Evolutionary conservation across 2,888 invertebrate species (phyloP).

Genomic region (Portevinia maculata): DNA sequence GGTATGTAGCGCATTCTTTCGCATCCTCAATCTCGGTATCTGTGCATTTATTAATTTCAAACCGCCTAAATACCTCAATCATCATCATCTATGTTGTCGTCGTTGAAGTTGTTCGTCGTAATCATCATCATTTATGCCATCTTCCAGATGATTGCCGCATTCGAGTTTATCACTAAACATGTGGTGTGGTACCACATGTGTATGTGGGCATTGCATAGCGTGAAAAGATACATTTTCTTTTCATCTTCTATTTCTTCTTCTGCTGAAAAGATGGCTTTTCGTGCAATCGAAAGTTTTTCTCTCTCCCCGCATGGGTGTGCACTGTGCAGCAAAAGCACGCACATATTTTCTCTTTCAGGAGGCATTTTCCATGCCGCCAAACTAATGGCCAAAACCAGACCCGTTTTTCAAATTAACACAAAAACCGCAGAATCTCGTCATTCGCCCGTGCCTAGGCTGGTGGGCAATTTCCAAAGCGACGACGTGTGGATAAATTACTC

Average conservation of each 20-base stretch:
- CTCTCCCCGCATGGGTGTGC: background rate
- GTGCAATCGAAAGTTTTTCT: slow-evolving; percentile 58
- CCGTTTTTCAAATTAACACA: slow-evolving; percentile 70
- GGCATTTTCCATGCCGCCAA: slow-evolving; percentile 31
- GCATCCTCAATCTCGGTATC: slow-evolving; percentile 71
- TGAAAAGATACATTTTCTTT: slow-evolving; percentile 27
- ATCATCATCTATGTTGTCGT: slow-evolving; percentile 63
- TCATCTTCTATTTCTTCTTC: slow-evolving; percentile 18
- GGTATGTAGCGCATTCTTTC: slow-evolving; percentile 70
- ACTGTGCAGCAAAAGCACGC: slow-evolving; percentile 10
- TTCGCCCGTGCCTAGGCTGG: slow-evolving; percentile 14
- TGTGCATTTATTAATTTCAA: slow-evolving; percentile 73
- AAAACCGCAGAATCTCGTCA: slow-evolving; percentile 44
- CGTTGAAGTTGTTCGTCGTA: slow-evolving; percentile 7
- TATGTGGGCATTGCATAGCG: slow-evolving; percentile 9
- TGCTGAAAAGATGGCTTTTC: slow-evolving; percentile 28
- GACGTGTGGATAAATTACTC: slow-evolving; percentile 40
- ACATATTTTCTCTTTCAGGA: slow-evolving; percentile 70
- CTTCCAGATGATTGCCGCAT: slow-evolving; percentile 60
- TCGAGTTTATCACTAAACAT: slow-evolving; percentile 37
- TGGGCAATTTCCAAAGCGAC: slow-evolving; percentile 43
- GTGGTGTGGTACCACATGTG: slow-evolving; percentile 34
- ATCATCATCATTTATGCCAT: slow-evolving; percentile 50
- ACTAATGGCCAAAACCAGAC: slow-evolving; percentile 60
- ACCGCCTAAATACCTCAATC: slow-evolving; percentile 74